Evolutionary conservation across 2,113 vertebrate genomes (phyloP), one percentile per base, ranked within the genome.

Genomic region (Muntiacus reevesi): DNA sequence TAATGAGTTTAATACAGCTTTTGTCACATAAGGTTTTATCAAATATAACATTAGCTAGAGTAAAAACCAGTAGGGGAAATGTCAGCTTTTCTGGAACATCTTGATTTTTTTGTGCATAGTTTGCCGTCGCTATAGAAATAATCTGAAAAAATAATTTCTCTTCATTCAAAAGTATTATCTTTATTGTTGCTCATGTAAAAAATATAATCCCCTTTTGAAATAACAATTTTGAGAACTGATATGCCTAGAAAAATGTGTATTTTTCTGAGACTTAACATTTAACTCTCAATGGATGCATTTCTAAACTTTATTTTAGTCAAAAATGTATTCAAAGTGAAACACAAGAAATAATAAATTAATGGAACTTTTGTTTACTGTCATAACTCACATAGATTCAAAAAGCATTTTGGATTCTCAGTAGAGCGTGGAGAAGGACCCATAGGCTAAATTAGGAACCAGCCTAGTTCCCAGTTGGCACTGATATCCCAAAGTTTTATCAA

Each of bases 261-360:
- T 94, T 97, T 97, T 27, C 62, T 98, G 36, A 89, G 16, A 94
- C 54, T 91, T 97, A 92, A 71, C 50, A 30, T 79, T 86, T 93
- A 54, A 71, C 88, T 91, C 55, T 87, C 50, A 71, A 16, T 59
- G 27, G n/a, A 33, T 88, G 13, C 74, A 2, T 79, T 96, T 94
- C 74, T 92, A 88, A 96, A 92, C 57, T 93, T 52, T 96, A 92
- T 59, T 76, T 36, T 15, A 33, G 52, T 93, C 12, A 76, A 97
- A 96, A 91, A 81, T 83, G 15, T 96, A 71, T 85, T 97, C 59
- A 91, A 92, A 97, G 43, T 74, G 45, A 97, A 91, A 45, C 47
- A 74, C 27, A 92, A 59, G 59, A 2, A 59, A 45, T 93, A 60
- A 87, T 93, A 67, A 89, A 81, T 88, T 87, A 54, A 14, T 71